These are phyloP conservation scores for Pipistrellus pygmaeus DNA, from an alignment of 2,797 vertebrate genomes.

Conservation along the genomic window DNA sequence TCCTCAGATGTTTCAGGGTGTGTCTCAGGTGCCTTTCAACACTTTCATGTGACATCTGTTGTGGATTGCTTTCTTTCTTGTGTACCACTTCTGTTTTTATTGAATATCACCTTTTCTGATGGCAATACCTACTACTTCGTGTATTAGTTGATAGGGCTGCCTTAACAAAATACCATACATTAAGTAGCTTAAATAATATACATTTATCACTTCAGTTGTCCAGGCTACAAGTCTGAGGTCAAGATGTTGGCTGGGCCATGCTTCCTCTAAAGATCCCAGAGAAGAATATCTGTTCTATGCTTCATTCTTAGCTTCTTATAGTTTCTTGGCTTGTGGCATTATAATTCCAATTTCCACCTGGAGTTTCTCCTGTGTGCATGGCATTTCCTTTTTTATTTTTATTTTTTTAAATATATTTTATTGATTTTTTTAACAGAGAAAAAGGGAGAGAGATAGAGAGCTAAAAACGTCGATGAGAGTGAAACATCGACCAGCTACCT, in stretches of 20 bases:
- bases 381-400: not conserved
- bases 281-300: not conserved
- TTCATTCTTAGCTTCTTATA: not conserved
- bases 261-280: not conserved
- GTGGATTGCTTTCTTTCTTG: not conserved
- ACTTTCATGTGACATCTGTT: not conserved
- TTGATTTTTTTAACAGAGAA: too few relatives aligned
- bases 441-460: too few relatives aligned
- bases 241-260: not conserved
- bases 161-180: not conserved
- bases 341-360: not conserved
- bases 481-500: too few relatives aligned
- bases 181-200: slow-evolving; percentile 8
- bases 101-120: not conserved
- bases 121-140: not conserved
- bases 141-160: not conserved
- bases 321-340: not conserved
- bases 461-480: too few relatives aligned
- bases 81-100: not conserved
- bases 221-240: not conserved
- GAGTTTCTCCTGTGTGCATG: not conserved
- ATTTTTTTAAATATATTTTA: too few relatives aligned
- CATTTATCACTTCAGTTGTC: not conserved
- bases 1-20: not conserved
- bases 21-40: not conserved